Base-by-base conservation (phyloP, 2,888 invertebrate species). In the Tholera decimalis region DNA sequence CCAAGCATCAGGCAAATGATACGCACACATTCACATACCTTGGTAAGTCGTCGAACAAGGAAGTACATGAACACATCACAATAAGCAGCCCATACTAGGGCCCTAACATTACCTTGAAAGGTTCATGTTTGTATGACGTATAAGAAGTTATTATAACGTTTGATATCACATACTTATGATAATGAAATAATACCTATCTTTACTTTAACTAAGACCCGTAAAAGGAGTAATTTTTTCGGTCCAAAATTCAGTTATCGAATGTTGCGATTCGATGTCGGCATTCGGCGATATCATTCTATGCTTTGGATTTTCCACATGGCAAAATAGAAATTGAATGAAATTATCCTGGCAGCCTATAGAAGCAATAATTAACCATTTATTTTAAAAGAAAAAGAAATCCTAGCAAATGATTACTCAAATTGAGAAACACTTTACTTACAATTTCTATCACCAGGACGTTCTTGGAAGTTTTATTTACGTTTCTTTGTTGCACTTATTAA, bases 21-120 rank as follows among this genome's bases (percentile, higher is more conserved):
- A 82, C 77, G 72, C 81, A 77, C 79, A 80, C 79, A 73, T 49
- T 77, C 58, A 60, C 73, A 83, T 78, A 73, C 85, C 84, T 85
- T 86, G 85, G 71, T 82, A 67, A 79, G 56, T 58, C 73, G 73
- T 43, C 73, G 69, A 85, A 86, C 84, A 84, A 88, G 87, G 89
- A 89, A 88, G 73, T 78, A 71, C 63, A 57, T 63, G 55, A 73
- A 75, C 69, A 68, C 55, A 72, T 83, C 77, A 83, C 75, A 84
- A 74, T 83, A 83, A 76, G 72, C 78, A 85, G 80, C 77, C 74
- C 77, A 85, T 85, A 86, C 71, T 79, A 77, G 22, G 62, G 85
- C 86, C 88, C 85, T 87, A 84, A 74, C 79, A 88, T 85, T 85
- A 85, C 88, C 91, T 91, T 89, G 88, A 87, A 85, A 88, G 84